Base-by-base conservation (phyloP, 2,888 invertebrate species). In the Drosophila ustulata region DNA sequence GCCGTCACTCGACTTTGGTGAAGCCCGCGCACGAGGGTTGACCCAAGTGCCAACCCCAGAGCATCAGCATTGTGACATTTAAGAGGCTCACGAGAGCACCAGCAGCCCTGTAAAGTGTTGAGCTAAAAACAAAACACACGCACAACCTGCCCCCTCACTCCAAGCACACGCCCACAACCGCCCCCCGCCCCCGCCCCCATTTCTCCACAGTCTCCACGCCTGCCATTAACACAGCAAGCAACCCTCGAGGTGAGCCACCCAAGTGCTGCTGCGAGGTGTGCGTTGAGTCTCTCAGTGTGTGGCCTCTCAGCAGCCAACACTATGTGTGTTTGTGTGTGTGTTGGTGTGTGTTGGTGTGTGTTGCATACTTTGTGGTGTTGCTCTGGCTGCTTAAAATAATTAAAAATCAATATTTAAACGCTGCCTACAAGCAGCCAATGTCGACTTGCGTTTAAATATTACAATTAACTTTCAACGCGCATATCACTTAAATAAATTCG, bases 101-200 rank as follows among this genome's bases (percentile, higher is more conserved):
- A 62, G 45, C 51, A 46, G 70, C 65, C 51, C 43, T 56, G 46
- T 56, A 67, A 78, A 67, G 71, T 80, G 81, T 79, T 75, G 78
- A 71, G 86, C 83, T 82, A 85, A 88, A 87, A 88, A 88, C 83
- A 83, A 88, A 88, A 84, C 88, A 85, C 80, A 85, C 86, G 45
- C 57, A 49, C 56, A 49, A 43, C 61, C 39, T 18, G 18, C 18
- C 18, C 13, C 39, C 39, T 6, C n/a, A 9, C n/a, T 37, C n/a
- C 4, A 18, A 18, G 18, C 34, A 13, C 50, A 25, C 52, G 6
- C 41, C 41, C 49, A 26, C n/a, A 28, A 32, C 13, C 61, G 13
- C 37, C 51, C 53, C 18, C 18, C 18, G 18, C 18, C 18, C 1
- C n/a, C n/a, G n/a, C 18, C 18, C 18, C 13, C 11, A 4, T 23